A percentile compares a stretch with the other conserved stretches of the same genome.
These are phyloP conservation scores for Epistrophe grossulariae DNA, from an alignment of 2,888 invertebrate species.

Conservation along the genomic window DNA sequence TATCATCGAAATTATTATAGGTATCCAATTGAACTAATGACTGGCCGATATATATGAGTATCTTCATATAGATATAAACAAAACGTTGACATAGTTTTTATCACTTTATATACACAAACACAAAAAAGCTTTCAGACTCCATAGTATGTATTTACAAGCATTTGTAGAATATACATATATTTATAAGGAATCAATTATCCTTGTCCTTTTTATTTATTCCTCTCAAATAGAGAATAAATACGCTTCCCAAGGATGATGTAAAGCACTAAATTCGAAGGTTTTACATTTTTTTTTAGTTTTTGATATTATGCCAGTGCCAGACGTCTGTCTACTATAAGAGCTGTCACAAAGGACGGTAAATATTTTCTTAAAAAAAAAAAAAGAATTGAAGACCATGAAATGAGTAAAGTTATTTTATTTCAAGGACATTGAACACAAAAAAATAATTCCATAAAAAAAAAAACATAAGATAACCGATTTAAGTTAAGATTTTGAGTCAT, in stretches of 20 bases:
- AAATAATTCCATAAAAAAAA: background rate
- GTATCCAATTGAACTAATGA: conserved; percentile 30
- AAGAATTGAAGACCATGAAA: background rate
- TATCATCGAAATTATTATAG: conserved; percentile 1
- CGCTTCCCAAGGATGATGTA: conserved; percentile 11
- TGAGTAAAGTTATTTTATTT: conserved; percentile 9
- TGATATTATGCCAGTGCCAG: conserved; percentile 5
- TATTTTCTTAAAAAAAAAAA: background rate
- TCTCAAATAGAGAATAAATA: conserved; percentile 13
- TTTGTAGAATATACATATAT: background rate
- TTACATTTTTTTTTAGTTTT: background rate
- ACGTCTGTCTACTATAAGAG: background rate
- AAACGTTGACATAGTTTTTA: conserved; percentile 26
- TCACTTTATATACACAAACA: conserved; percentile 12
- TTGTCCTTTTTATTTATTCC: conserved; percentile 29
- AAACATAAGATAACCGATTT: conserved; percentile 3
- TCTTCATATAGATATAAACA: background rate
- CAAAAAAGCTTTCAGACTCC: conserved; percentile 19
- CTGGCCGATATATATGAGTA: background rate
- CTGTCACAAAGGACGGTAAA: background rate
- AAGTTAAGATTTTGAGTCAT: conserved; percentile 26
- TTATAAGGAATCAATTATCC: conserved; percentile 28
- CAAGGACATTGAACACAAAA: conserved; percentile 17
- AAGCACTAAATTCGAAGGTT: background rate
- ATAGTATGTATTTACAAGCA: conserved; percentile 10